A percentile compares a stretch with the other conserved stretches of the same genome.
Evolutionary conservation across 2,888 invertebrate genomes (phyloP).

Genomic region (Drosophila mayaguana): DNA sequence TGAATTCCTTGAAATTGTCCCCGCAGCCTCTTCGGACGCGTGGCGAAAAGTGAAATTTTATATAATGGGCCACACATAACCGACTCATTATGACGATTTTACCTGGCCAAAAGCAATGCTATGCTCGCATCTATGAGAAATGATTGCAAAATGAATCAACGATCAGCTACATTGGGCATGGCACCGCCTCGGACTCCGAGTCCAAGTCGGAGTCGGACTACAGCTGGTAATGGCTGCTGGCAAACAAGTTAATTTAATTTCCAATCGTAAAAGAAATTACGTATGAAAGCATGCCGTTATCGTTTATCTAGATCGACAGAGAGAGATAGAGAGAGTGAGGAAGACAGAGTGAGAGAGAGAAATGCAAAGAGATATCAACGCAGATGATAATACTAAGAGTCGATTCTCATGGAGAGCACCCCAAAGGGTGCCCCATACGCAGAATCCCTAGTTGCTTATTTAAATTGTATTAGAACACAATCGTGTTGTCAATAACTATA

Average conservation of each 20-base stretch:
- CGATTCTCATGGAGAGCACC: not conserved
- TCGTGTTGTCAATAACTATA: no score
- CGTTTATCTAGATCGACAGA: conserved; percentile 54
- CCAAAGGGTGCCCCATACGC: no score
- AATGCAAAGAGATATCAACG: conserved; percentile 16
- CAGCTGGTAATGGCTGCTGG: conserved; percentile 12
- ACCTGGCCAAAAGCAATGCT: conserved; percentile 46
- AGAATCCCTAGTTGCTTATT: not conserved
- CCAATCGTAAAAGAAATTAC: conserved; percentile 79
- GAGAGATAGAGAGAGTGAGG: not conserved
- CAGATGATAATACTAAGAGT: not conserved
- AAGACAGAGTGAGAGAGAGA: not conserved
- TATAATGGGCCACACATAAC: conserved; percentile 74
- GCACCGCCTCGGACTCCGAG: not conserved
- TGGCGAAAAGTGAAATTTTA: conserved; percentile 51
- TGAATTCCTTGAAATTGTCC: conserved; percentile 42
- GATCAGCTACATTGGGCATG: conserved; percentile 20
- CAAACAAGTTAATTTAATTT: conserved; percentile 75
- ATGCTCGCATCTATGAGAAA: conserved; percentile 60
- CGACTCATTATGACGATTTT: conserved; percentile 78
- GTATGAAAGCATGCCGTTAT: conserved; percentile 79
- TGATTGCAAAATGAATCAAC: conserved; percentile 11
- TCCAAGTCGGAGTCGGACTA: conserved; percentile 4
- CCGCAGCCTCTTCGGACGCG: conserved; percentile 52
- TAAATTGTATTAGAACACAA: not conserved